These are phyloP conservation scores for Steinernema feltiae DNA, from an alignment of 1,140 invertebrate genomes.

Conservation along the genomic window DNA sequence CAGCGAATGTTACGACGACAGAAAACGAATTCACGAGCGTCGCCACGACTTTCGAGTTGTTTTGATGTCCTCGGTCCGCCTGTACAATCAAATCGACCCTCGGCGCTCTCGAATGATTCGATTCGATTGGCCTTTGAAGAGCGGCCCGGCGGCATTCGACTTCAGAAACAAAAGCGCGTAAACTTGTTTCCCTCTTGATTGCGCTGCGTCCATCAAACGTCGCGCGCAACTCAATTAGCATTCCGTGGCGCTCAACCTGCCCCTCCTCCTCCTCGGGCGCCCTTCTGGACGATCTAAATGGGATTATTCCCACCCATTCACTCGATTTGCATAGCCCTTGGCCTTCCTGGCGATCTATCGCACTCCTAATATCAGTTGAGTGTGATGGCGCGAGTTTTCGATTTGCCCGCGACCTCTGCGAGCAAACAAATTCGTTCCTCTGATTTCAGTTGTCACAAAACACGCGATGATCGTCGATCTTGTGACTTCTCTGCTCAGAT, in stretches of 20 bases:
- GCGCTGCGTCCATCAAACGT: constrained; percentile 8
- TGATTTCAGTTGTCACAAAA: background rate
- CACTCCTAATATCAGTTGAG: too few relatives aligned
- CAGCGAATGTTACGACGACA: too few relatives aligned
- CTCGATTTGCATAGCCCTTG: background rate
- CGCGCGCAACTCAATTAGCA: constrained; percentile 8
- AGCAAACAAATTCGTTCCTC: background rate
- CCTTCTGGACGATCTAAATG: constrained; percentile 4
- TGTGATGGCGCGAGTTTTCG: constrained; percentile 1
- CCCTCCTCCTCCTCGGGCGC: background rate
- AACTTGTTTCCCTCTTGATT: constrained; percentile 15
- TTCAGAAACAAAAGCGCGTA: constrained; percentile 3
- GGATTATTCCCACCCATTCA: constrained; percentile 11
- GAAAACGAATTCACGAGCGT: too few relatives aligned
- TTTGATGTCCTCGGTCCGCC: background rate
- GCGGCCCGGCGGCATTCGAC: background rate
- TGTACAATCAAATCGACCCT: background rate
- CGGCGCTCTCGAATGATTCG: background rate
- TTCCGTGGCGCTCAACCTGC: background rate
- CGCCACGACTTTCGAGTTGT: too few relatives aligned
- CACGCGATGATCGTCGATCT: background rate
- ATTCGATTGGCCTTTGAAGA: background rate
- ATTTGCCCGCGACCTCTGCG: background rate
- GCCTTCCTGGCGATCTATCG: background rate
- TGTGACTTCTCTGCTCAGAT: too few relatives aligned